Evolutionary conservation across 2,888 invertebrate species (phyloP), one percentile per base, ranked within the genome.

Genomic region (Acanthopleura granulata): DNA sequence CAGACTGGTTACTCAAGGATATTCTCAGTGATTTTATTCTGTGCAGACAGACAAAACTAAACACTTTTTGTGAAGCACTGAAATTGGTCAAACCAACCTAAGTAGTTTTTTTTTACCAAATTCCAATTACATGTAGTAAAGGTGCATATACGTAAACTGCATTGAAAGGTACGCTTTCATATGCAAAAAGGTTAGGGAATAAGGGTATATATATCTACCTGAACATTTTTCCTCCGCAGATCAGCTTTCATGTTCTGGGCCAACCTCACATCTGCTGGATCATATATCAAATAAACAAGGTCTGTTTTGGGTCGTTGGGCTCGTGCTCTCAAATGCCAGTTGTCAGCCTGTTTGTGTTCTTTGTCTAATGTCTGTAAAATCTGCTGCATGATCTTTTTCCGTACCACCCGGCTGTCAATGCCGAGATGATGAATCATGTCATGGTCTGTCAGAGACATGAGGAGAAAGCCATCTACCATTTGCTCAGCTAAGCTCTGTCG

Each of bases 301-400:
- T 86, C 86, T 18, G 86, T 81, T 74, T 85, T 85, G 1, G 88
- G 75, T 50, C 87, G 76, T 77, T 86, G 87, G 15, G 86, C 84
- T 40, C 88, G 81, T n/a, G 89, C 87, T 30, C 89, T 78, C 14
- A 89, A 78, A 77, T 90, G 89, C 90, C 90, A 90, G 77, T 86
- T 89, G 75, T 87, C 88, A 0, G 81, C 62, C 75, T 83, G 81
- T 74, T 87, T 86, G 75, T 88, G 88, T 74, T 90, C 90, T 76
- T 84, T 85, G 80, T 89, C 89, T 49, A 89, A 76, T 0, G 86
- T 86, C 74, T 79, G 77, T 29, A 89, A 76, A 57, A 89, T 87
- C 80, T 88, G 87, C 80, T 88, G 88, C 87, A 88, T 88, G 62
- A 90, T 87, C 79, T 90, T 90, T 79, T 86, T 88, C 40, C 90